Base-by-base conservation (phyloP, 2,888 invertebrate genomes). In the Exocentrus adspersus region DNA sequence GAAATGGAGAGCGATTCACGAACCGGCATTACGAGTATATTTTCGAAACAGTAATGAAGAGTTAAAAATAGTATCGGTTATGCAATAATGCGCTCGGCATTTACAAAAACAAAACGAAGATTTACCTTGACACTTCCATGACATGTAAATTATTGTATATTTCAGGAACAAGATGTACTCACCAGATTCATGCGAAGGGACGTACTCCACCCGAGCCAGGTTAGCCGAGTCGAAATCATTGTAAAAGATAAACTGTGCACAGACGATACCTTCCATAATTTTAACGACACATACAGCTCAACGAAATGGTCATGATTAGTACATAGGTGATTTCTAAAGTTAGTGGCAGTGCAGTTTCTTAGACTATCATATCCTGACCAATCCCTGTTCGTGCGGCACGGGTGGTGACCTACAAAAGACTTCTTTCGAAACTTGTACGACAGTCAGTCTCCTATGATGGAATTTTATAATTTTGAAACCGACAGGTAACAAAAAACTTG, bases 161-260 rank as follows among this genome's bases (percentile, higher is more conserved):
- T 30, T 32, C n/a, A 30, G 30, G 30, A 30, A 17, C n/a, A 46
- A 46, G 24, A 24, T 20, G 1, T 28, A 43, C 84, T 85, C 81
- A 88, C 88, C 85, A 73, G 86, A 86, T 72, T 86, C 84, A 78
- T 85, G 85, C 79, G 84, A 85, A 46, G 87, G 85, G 61, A 91
- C 90, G 77, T 89, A 86, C 81, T 94, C 94, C 56, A 94, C 94
- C 83, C 87, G 88, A 58, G 91, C 90, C 74, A 95, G 86, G 85
- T 96, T 96, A 63, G 94, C 95, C 43, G 95, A 95, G 83, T 95
- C 95, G 85, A 95, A 95, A 81, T 92, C 91, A 75, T 94, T 92
- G 74, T 90, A 89, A 84, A 96, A 95, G 75, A 87, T 86, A 83
- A 94, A 92, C 75, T 90, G 91, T 75, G 89, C 91, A 80, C 90